These are phyloP conservation scores for Araneus ventricosus DNA, from an alignment of 1,140 invertebrate species.

Conservation along the genomic window DNA sequence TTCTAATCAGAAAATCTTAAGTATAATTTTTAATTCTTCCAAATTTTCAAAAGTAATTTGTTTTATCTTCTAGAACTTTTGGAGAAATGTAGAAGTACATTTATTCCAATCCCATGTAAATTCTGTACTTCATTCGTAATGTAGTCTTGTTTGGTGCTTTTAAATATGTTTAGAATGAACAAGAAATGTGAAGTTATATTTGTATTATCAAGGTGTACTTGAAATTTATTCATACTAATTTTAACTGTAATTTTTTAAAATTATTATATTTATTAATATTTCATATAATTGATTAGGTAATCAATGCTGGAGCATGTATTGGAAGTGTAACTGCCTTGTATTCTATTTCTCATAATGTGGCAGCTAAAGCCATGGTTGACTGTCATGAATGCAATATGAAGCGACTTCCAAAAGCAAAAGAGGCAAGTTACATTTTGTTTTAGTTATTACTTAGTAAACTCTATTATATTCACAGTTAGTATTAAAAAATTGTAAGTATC, in stretches of 20 bases:
- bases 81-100: too few species aligned
- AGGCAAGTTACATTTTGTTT: conserved; percentile 20
- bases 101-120: too few species aligned
- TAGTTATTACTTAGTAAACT: too few species aligned
- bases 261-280: background rate
- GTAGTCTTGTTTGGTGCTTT: too few species aligned
- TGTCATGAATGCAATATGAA: conserved; percentile 61
- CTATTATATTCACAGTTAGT: too few species aligned
- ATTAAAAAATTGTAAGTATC: too few species aligned
- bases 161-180: too few species aligned
- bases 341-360: conserved; percentile 15
- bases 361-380: conserved; percentile 26
- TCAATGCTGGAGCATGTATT: background rate
- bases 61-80: too few species aligned
- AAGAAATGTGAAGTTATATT: too few species aligned
- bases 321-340: background rate
- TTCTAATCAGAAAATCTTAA: background rate
- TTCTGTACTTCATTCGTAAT: too few species aligned
- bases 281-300: background rate
- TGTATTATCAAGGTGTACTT: background rate
- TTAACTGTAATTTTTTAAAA: background rate
- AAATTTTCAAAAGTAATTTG: too few species aligned
- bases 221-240: background rate
- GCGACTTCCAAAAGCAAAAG: conserved; percentile 60
- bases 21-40: too few species aligned